These are phyloP conservation scores for Uromys caudimaculatus DNA, from an alignment of 2,797 vertebrate genomes.

Conservation along the genomic window DNA sequence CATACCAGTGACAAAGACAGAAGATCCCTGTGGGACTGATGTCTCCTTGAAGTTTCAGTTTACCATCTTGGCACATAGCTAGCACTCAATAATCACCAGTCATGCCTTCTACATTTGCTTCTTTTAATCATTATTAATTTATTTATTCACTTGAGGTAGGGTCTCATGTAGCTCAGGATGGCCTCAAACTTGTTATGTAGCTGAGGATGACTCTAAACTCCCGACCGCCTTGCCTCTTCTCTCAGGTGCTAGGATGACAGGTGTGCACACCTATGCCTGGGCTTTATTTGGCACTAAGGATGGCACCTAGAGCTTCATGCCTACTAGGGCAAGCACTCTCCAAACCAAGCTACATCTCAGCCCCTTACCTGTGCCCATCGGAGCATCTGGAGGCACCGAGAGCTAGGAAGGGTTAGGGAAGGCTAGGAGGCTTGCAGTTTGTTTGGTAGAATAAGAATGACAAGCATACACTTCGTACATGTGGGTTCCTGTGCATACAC, in stretches of 20 bases:
- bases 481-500: neutral
- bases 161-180: neutral
- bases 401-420: neutral
- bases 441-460: neutral
- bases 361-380: neutral
- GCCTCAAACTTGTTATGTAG: neutral
- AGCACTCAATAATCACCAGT: neutral
- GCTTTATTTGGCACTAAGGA: neutral
- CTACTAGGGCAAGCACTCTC: neutral
- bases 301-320: neutral
- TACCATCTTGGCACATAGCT: neutral
- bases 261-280: neutral
- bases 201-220: neutral
- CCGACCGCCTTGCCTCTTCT: neutral
- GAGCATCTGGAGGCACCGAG: rapidly evolving
- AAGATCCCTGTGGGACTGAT: neutral
- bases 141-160: neutral
- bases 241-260: neutral
- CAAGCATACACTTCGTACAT: neutral
- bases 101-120: neutral
- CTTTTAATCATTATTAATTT: neutral
- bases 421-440: neutral
- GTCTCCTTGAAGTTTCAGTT: neutral
- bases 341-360: neutral
- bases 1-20: neutral